Evolutionary conservation across 2,113 vertebrate species (phyloP).

Genomic region (Carollia perspicillata): DNA sequence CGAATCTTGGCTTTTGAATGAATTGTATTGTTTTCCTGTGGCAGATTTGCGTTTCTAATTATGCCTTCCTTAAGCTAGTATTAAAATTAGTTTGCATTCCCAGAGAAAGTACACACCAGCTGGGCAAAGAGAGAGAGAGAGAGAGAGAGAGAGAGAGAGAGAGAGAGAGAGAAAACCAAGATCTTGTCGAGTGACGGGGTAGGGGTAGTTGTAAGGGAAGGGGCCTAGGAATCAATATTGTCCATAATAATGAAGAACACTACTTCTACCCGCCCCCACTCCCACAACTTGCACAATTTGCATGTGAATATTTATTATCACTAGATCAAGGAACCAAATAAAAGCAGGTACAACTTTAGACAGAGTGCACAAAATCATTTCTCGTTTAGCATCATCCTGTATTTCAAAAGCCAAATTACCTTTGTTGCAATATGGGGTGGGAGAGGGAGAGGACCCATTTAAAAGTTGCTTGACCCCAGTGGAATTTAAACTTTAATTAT

Average conservation of each 20-base stretch:
- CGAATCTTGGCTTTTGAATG: slow-evolving; percentile 47
- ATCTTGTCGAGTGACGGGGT: background rate
- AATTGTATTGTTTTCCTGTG: slow-evolving; percentile 52
- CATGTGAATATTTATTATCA: background rate
- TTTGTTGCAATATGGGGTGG: background rate
- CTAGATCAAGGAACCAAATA: background rate
- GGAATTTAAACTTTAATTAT: slow-evolving; percentile 59
- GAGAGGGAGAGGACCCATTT: background rate
- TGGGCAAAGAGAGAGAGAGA: background rate
- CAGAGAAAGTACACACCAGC: slow-evolving; percentile 58
- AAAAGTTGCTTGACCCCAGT: slow-evolving; percentile 19
- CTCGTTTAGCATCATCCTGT: background rate
- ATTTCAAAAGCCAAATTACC: slow-evolving; percentile 27
- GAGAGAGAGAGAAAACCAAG: background rate
- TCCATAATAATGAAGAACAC: background rate
- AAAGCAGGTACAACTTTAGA: background rate
- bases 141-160: background rate
- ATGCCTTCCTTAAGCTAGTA: slow-evolving; percentile 59
- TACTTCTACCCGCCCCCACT: background rate
- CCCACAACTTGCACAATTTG: background rate
- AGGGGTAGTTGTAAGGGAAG: background rate
- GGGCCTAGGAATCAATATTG: background rate
- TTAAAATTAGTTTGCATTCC: slow-evolving; percentile 63
- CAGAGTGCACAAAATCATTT: background rate
- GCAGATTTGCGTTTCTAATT: slow-evolving; percentile 68